phyloP scores from a whole-genome alignment of 2,888 invertebrate genomes.

The Aphidoletes aphidimyza region DNA sequence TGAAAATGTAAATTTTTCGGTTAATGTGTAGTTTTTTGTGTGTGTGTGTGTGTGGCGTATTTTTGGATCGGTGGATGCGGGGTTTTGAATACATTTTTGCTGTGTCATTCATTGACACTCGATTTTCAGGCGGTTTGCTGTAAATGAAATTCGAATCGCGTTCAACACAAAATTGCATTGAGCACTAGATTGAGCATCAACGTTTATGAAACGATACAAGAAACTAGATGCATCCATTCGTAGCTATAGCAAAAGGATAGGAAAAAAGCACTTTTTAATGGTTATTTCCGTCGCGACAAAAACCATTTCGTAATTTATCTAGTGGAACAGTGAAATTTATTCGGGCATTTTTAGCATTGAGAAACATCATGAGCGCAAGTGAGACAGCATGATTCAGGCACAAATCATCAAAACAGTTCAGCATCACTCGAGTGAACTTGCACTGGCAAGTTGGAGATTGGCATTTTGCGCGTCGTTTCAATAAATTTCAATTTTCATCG shows the following conservation, averaged over 20 bases:
- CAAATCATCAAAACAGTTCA: constrained; percentile 41
- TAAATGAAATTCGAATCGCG: constrained; percentile 6
- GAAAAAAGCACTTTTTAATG: constrained; percentile 40
- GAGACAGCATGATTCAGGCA: background rate
- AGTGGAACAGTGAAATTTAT: constrained; percentile 52
- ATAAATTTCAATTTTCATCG: constrained; percentile 52
- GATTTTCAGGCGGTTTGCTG: background rate
- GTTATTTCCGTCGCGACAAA: constrained; percentile 54
- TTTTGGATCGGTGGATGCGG: too few species aligned
- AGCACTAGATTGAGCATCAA: too few species aligned
- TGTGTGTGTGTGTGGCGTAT: background rate
- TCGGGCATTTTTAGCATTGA: constrained; percentile 26
- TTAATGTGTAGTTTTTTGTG: background rate
- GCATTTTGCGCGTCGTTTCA: constrained; percentile 20
- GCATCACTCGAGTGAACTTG: background rate
- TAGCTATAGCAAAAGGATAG: background rate
- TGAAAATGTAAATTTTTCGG: constrained; percentile 48
- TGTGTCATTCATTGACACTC: constrained; percentile 2
- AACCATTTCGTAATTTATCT: constrained; percentile 53
- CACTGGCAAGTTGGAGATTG: background rate
- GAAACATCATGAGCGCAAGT: background rate
- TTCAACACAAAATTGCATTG: background rate
- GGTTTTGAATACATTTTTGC: background rate
- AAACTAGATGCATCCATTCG: background rate
- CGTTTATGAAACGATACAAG: background rate